Evolutionary conservation across 2,888 invertebrate species (phyloP), one percentile per base, ranked within the genome.

Genomic region (Trichacis sp.): DNA sequence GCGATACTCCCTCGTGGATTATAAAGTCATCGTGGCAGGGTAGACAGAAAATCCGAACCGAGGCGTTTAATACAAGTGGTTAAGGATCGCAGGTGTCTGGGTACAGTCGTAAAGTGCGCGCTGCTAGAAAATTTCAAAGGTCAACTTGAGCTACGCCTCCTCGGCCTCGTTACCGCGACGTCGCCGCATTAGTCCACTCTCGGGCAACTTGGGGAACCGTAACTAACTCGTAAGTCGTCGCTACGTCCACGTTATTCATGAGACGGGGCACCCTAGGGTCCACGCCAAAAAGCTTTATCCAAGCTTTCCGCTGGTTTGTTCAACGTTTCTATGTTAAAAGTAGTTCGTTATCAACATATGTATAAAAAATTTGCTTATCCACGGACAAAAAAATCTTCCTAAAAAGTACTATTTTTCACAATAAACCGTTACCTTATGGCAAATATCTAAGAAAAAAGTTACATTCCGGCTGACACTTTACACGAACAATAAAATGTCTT

Each of bases 71-170:
- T 68, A 58, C 58, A 6, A 15, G 14, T 6, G 14, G 2, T 1
- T 8, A 14, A 38, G 55, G 51, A 46, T 58, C 64, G 64, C 72
- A 76, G 74, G 72, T 74, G 73, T 72, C 70, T 64, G 73, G 64
- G 24, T 50, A 64, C 69, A 70, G 69, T 68, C 67, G 71, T 68
- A 65, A 72, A 65, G 71, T 66, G 67, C 61, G 63, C 67, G 61
- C 67, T 67, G 36, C 36, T 62, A 68, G 75, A 75, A 78, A 79
- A 78, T 76, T 78, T 71, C 75, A 79, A 79, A 79, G 79, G 79
- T 79, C 79, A 74, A 66, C 63, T 70, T 57, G 64, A 69, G 66
- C 62, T 68, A 68, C 69, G 73, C 52, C 57, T 69, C 57, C 56
- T 57, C 58, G 61, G 54, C 60, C 68, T 69, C 66, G 64, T 66